Base-by-base conservation (phyloP, 2,797 vertebrate genomes). In the Sebastolobus alascanus region DNA sequence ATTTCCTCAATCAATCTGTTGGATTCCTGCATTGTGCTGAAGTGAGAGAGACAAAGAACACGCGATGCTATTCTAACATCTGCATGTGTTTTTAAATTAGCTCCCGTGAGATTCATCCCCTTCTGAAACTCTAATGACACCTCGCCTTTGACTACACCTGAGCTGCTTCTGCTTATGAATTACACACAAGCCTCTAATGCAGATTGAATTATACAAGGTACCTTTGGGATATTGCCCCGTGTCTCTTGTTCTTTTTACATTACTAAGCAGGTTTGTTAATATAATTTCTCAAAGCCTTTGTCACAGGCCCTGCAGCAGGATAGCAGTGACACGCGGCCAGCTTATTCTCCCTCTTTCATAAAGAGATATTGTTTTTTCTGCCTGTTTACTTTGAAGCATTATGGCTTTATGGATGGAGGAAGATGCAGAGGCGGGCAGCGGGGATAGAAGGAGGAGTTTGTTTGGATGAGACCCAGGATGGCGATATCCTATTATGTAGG, bases 231-330 rank as follows among this genome's bases (percentile, higher is more conserved):
- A 89, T 92, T 93, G 76, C 69, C 75, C 68, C n/a, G 14, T 80
- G 79, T 88, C 73, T 80, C 60, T 75, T 78, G 65, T 58, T 79
- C 71, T 83, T 90, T 91, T 86, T 84, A 84, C 89, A 83, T 87
- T 85, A 84, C 84, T 85, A 85, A 91, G 84, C 87, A 93, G 85
- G 75, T 91, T 94, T 86, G 84, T 90, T 93, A 92, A 93, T 91
- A 85, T 79, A 43, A 92, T 80, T 83, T 56, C 66, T 58, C 78
- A 82, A 84, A 73, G 64, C 69, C 79, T 83, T 83, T 87, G 86
- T 84, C 59, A 70, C 43, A 71, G 67, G 54, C 70, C 75, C 60
- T 43, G 86, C 65, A 65, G 68, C 79, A 9, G 40, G 77, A 90
- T 79, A 75, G 80, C 75, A 60, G 35, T 84, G 88, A 90, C 75